Conservation (phyloP, 2,113 vertebrate species). For the Poicephalus gulielmi region DNA sequence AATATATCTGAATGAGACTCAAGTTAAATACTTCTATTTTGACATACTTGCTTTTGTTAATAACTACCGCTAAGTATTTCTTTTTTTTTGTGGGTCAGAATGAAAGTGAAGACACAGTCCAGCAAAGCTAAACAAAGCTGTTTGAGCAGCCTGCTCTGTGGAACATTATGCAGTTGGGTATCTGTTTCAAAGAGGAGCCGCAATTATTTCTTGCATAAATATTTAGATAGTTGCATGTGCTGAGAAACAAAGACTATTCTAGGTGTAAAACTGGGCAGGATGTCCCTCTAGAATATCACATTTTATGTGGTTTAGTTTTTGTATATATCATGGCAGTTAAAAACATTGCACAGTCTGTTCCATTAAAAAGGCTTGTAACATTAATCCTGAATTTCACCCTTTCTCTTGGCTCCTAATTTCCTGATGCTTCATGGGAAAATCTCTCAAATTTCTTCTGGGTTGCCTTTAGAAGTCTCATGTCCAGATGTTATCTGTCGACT, state of each 20-base stretch:
- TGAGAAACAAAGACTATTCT: constrained; percentile 35
- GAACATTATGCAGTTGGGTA: constrained; percentile 6
- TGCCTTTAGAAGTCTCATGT: neutral
- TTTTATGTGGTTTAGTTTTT: neutral
- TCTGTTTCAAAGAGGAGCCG: constrained; percentile 33
- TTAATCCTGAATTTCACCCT: neutral
- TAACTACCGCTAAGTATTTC: constrained; percentile 8
- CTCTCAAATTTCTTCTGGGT: neutral
- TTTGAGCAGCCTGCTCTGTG: neutral
- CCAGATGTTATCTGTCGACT: neutral
- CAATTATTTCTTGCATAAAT: constrained; percentile 58
- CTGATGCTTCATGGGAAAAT: neutral
- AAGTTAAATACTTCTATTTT: constrained; percentile 47
- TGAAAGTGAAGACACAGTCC: constrained; percentile 5
- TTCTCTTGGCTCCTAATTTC: constrained; percentile 1
- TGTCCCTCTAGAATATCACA: neutral
- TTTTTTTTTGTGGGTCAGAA: neutral
- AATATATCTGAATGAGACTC: constrained; percentile 9
- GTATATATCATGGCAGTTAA: neutral
- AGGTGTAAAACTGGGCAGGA: neutral
- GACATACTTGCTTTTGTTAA: constrained; percentile 7
- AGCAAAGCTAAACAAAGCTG: constrained; percentile 56
- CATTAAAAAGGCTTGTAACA: neutral
- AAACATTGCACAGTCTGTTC: neutral
- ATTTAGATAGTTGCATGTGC: constrained; percentile 47